Base-by-base conservation (phyloP, 2,797 vertebrate genomes). In the Euthynnus affinis region DNA sequence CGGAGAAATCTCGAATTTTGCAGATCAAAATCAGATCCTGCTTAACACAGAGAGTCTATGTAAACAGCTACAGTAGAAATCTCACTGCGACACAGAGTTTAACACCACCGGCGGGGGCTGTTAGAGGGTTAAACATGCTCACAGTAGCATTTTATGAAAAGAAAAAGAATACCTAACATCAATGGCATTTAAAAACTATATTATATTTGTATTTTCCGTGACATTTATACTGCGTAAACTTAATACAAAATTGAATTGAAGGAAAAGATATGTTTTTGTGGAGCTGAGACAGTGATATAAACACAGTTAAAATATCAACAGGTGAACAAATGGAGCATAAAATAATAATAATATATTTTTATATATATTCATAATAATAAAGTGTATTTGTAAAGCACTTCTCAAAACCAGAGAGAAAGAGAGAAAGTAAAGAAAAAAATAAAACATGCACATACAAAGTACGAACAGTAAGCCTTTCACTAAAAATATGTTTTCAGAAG, bases 91-190 rank as follows among this genome's bases (percentile, higher is more conserved):
- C 1, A 18, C 18, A 9, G 12, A 64, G 49, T 80, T 70, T 32
- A 71, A 57, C 9, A 51, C 42, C 60, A 87, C 59, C 58, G 70
- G 27, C 46, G 37, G 53, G 64, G 22, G 13, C 25, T n/a, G 23
- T 1, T 63, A 6, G 48, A 74, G 69, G 23, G 56, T 51, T 6
- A 25, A 68, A 58, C 27, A 42, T 56, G 23, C 14, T 25, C 22
- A 53, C 29, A 18, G 58, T 2, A 40, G 27, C 9, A 8, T 74
- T 66, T 52, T 29, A 48, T n/a, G 7, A 51, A 8, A 12, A 49
- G 9, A 25, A 18, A 37, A 40, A 18, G 4, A 23, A 23, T 23
- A n/a, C 12, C 14, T 20, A 51, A 18, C 15, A 32, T 23, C 2
- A 44, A 6, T 6, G 71, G 18, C n/a, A 37, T 46, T 27, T 7